These are phyloP conservation scores for Carterocephalus palaemon DNA, from an alignment of 2,888 invertebrate species.

Conservation along the genomic window DNA sequence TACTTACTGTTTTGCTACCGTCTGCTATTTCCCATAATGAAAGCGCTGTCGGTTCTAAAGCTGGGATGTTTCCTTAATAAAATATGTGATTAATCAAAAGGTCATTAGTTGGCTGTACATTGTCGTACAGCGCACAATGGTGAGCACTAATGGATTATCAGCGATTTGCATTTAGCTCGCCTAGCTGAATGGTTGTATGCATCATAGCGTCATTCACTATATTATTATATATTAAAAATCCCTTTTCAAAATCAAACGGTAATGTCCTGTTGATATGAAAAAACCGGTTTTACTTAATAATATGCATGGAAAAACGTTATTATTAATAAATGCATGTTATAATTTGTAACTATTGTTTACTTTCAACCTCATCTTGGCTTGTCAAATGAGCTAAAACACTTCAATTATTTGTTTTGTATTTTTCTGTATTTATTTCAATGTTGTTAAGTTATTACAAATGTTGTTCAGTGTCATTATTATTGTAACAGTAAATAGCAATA, in stretches of 20 bases:
- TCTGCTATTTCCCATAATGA: neutral
- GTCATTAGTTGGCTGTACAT: slow-evolving; percentile 36
- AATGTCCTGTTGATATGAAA: neutral
- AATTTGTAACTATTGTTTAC: too few species aligned
- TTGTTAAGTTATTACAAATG: neutral
- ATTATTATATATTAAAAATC: neutral
- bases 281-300: neutral
- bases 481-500: neutral
- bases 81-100: slow-evolving; percentile 25
- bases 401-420: neutral
- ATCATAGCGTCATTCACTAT: slow-evolving; percentile 30
- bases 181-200: slow-evolving; percentile 49
- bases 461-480: neutral
- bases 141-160: slow-evolving; percentile 74
- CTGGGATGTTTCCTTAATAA: slow-evolving; percentile 9
- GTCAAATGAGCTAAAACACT: neutral
- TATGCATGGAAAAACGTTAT: too few species aligned
- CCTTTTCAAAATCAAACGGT: neutral
- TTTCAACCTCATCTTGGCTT: too few species aligned
- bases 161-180: slow-evolving; percentile 76
- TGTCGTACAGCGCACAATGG: slow-evolving; percentile 32
- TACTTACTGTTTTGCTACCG: too few species aligned
- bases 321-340: too few species aligned
- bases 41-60: neutral
- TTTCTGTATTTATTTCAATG: neutral